These are phyloP conservation scores for Hyposoter dolosus DNA, from an alignment of 2,888 invertebrate species.

Conservation along the genomic window DNA sequence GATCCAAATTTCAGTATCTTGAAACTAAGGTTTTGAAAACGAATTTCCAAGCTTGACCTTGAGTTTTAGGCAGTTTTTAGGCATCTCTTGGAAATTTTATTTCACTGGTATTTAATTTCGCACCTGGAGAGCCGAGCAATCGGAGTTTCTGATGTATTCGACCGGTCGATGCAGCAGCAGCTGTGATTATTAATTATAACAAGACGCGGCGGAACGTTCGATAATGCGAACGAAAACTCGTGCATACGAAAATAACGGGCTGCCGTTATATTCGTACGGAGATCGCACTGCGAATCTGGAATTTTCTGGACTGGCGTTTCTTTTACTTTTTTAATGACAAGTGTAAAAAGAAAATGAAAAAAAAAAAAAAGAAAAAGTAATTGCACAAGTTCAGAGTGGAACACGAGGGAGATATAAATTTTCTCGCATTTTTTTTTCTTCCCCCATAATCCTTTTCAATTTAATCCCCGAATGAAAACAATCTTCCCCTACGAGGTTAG, in stretches of 20 bases:
- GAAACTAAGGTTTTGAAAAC: too few species aligned
- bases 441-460: conserved; percentile 80
- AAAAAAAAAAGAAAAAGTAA: not conserved
- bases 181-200: conserved; percentile 43
- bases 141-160: conserved; percentile 25
- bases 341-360: not conserved
- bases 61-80: too few species aligned
- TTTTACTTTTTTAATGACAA: conserved; percentile 12
- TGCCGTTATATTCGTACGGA: not conserved
- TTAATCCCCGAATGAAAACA: conserved; percentile 80
- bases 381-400: conserved; percentile 15
- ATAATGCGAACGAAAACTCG: not conserved
- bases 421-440: conserved; percentile 72
- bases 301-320: conserved; percentile 3
- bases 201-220: conserved; percentile 18
- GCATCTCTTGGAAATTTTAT: too few species aligned
- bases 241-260: not conserved
- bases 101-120: conserved; percentile 9
- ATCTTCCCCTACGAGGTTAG: conserved; percentile 78
- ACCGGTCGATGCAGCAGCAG: not conserved
- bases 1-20: too few species aligned
- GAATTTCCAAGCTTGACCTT: too few species aligned
- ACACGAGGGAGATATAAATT: conserved; percentile 70
- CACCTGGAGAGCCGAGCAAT: conserved; percentile 33
- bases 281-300: not conserved